These are phyloP conservation scores for Heliconius hewitsoni DNA, from an alignment of 1,140 invertebrate species.

Conservation along the genomic window DNA sequence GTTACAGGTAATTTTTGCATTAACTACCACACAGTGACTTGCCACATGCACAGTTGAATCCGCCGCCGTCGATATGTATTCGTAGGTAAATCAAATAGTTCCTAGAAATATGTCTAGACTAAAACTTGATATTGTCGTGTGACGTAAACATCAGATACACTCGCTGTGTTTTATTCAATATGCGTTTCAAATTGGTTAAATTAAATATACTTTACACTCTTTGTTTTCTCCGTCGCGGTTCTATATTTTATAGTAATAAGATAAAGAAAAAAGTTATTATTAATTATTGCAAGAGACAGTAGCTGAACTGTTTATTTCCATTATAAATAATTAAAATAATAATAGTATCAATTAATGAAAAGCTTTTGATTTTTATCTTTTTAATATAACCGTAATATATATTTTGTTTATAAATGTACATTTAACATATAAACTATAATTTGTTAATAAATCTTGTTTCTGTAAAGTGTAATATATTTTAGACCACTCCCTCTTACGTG, in stretches of 20 bases:
- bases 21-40: not conserved
- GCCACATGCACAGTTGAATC: not conserved
- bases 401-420: not conserved
- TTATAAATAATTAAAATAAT: too few relatives aligned
- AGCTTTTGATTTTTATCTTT: not conserved
- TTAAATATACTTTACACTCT: not conserved
- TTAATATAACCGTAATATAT: not conserved
- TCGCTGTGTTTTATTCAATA: not conserved
- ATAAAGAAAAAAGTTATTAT: too few relatives aligned
- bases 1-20: not conserved
- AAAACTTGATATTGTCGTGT: not conserved
- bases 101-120: conserved; percentile 17
- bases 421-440: not conserved
- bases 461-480: not conserved
- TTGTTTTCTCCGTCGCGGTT: not conserved
- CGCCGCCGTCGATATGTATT: not conserved
- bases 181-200: not conserved
- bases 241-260: too few relatives aligned
- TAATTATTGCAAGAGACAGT: not conserved
- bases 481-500: not conserved
- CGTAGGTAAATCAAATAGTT: conserved; percentile 1
- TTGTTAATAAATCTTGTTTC: not conserved
- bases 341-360: too few relatives aligned
- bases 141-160: not conserved
- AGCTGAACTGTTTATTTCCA: not conserved